phyloP scores from a whole-genome alignment of 2,113 vertebrate species.

The Antennarius striatus region DNA sequence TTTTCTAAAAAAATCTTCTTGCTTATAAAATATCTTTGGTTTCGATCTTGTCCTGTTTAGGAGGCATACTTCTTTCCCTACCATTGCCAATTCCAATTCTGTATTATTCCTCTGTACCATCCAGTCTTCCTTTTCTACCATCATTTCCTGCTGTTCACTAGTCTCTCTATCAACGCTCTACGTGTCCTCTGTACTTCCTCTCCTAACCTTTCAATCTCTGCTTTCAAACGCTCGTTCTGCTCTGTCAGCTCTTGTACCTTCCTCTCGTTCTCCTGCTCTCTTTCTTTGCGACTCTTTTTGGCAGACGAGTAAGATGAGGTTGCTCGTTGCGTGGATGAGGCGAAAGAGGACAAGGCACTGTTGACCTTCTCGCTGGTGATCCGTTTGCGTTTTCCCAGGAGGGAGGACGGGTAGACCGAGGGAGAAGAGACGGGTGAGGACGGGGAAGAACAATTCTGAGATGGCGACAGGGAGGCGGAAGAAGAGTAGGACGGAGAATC shows the following conservation, averaged over 20 bases:
- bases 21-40: slow-evolving; percentile 65
- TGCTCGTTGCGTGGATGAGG: slow-evolving; percentile 57
- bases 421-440: slow-evolving; percentile 75
- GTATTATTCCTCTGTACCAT: slow-evolving; percentile 18
- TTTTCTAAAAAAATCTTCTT: slow-evolving; percentile 36
- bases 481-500: slow-evolving; percentile 80
- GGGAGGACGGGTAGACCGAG: slow-evolving; percentile 62
- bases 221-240: slow-evolving; percentile 88
- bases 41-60: slow-evolving; percentile 40
- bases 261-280: slow-evolving; percentile 86
- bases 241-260: slow-evolving; percentile 86
- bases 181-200: slow-evolving; percentile 88
- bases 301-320: slow-evolving; percentile 69
- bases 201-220: slow-evolving; percentile 85
- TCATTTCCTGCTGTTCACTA: slow-evolving; percentile 86
- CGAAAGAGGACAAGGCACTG: slow-evolving; percentile 63
- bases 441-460: slow-evolving; percentile 78
- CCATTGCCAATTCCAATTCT: slow-evolving; percentile 59
- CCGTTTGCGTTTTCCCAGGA: slow-evolving; percentile 76
- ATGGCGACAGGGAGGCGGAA: slow-evolving; percentile 78
- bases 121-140: slow-evolving; percentile 23
- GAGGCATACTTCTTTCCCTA: slow-evolving; percentile 58
- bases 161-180: slow-evolving; percentile 87
- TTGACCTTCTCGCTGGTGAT: slow-evolving; percentile 61
- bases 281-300: slow-evolving; percentile 86